Base-by-base conservation (phyloP, 1,140 invertebrate genomes). In the Prorops nasuta region DNA sequence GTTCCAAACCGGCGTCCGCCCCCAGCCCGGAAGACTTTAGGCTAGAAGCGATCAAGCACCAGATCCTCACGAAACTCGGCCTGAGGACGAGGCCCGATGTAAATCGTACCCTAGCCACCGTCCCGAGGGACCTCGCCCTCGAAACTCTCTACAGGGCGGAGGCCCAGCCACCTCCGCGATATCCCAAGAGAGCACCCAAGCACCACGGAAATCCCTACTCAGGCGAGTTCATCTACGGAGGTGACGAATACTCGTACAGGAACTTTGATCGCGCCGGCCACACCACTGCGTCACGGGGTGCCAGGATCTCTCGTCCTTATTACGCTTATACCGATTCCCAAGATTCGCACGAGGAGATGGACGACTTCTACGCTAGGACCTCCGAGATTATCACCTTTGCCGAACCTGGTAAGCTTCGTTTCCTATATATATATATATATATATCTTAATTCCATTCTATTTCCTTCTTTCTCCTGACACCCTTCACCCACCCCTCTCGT, bases 321-420 rank as follows among this genome's bases (percentile, higher is more conserved):
- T 59, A 62, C 39, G 65, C 67, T 36, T 72, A 77, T 35, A 47
- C 62, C 18, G 50, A 54, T 51, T 17, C 35, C 52, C 54, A 66
- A 49, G 60, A 63, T 51, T 45, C 66, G 9, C 63, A 71, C 10
- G 77, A 77, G 34, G 76, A 80, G 24, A 73, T 79, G 12, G 87
- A 90, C 62, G 87, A 89, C 59, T 89, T 87, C 64, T 89, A 87
- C 71, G 88, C 85, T 9, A 83, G 84, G 50, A 90, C 88, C 3
- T 87, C 87, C 18, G 88, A 91, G 72, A 89, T 91, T 60, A 90
- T 91, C 58, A 85, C 86, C 10, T 91, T 91, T 66, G 87, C 88
- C 3, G 88, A 90, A 69, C 84, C 84, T 74, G 89, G 89, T 90
- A 77, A 82, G 80, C 72, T 21, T 22, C 10, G n/a, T n/a, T n/a